These are phyloP conservation scores for Mycalesis mineus DNA, from an alignment of 2,888 invertebrate species.

Conservation along the genomic window DNA sequence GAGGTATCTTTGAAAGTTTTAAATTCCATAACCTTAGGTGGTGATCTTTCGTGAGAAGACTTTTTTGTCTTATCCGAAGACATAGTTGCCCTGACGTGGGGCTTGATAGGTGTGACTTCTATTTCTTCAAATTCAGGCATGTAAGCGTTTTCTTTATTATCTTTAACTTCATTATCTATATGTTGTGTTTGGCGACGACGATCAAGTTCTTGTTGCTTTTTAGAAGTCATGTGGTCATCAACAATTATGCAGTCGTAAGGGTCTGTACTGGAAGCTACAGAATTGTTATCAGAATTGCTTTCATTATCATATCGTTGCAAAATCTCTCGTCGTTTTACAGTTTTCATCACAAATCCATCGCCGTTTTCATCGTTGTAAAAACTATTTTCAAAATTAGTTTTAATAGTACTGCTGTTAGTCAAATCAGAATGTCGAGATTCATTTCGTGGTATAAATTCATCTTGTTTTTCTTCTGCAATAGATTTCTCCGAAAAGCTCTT, in stretches of 20 bases:
- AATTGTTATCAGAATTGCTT: constrained; percentile 81
- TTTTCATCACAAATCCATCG: constrained; percentile 83
- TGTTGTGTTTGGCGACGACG: constrained; percentile 64
- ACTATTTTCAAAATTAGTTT: constrained; percentile 80
- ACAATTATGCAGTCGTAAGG: constrained; percentile 90
- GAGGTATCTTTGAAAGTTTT: constrained; percentile 74
- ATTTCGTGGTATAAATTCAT: constrained; percentile 61
- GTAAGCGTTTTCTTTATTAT: constrained; percentile 65
- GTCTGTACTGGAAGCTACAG: constrained; percentile 84
- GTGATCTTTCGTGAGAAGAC: constrained; percentile 59
- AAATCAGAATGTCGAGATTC: constrained; percentile 70
- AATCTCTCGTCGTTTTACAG: constrained; percentile 85
- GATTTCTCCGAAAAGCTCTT: constrained; percentile 70
- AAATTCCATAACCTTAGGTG: constrained; percentile 70
- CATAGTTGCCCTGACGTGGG: constrained; percentile 65
- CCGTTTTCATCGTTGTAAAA: constrained; percentile 81
- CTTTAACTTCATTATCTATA: constrained; percentile 60
- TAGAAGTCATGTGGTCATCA: constrained; percentile 83
- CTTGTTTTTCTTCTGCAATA: constrained; percentile 64
- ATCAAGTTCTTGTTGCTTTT: constrained; percentile 73
- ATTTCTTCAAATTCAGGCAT: constrained; percentile 75
- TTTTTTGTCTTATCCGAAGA: constrained; percentile 66
- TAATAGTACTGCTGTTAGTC: constrained; percentile 73
- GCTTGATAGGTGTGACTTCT: constrained; percentile 71
- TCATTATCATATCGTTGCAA: constrained; percentile 83